Evolutionary conservation across 2,797 vertebrate species (phyloP), one percentile per base, ranked within the genome.

Genomic region (Hapalemur alaotrensis): DNA sequence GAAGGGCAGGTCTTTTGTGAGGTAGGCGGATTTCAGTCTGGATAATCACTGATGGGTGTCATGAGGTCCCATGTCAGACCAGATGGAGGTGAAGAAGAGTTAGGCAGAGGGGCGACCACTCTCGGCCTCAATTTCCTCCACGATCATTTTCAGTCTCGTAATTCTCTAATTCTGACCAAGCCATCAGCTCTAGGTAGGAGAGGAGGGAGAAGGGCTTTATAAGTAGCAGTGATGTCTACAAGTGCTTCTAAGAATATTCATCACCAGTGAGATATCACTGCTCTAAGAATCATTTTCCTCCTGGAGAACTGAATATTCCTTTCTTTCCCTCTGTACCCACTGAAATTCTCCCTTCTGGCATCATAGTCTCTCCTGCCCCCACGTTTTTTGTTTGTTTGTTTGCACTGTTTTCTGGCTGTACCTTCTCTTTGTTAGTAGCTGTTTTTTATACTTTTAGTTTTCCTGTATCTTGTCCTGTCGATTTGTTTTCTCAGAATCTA

Each of bases 321-420:
- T 54, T 35, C 11, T 32, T 17, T 7, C 0, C 1, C 6, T 25
- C n/a, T 6, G 2, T 22, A 13, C 1, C 0, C 14, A 22, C 2
- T 57, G 79, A 65, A 86, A 67, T 15, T 30, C 57, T 28, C 28
- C 41, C 17, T 57, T 72, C 32, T 0, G 2, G 2, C 11, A 4
- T 30, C 7, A 6, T 30, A 59, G 30, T 4, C 28, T 61, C 23
- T 87, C 15, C 11, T 15, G 22, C 18, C 43, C 14, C 4, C 1
- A 17, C 4, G 50, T 38, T 11, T 32, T 65, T 65, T 63, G 59
- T 48, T 30, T 63, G 59, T 48, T 30, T 52, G 12, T 69, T 59
- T 35, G 3, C 1, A 3, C 18, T 75, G 7, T 7, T 85, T 85
- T 46, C 52, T 50, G 35, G n/a, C n/a, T 50, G 20, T 22, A 5